Conservation (phyloP, 23 tunicate species). For the Trididemnum nubilum region DNA sequence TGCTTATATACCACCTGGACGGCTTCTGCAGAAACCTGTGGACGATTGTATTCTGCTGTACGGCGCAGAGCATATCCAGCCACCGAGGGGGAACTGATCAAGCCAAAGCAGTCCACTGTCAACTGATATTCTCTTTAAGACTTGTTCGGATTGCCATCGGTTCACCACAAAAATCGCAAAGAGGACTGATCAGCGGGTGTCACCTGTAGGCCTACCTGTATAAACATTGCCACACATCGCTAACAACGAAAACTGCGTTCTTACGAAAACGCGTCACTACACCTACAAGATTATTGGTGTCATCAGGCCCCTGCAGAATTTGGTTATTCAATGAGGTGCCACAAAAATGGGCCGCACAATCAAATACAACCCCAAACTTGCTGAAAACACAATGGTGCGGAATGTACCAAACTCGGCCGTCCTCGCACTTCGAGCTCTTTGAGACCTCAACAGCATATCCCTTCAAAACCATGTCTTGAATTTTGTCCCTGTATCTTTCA, state of each 20-base stretch:
- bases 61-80: neutral
- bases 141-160: slow-evolving; percentile 12
- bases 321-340: slow-evolving; percentile 17
- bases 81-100: slow-evolving; percentile 5
- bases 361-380: slow-evolving; percentile 15
- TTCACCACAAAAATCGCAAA: slow-evolving; percentile 26
- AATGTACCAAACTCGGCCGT: slow-evolving; percentile 5
- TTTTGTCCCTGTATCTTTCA: slow-evolving; percentile 13
- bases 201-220: slow-evolving; percentile 13
- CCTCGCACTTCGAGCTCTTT: neutral
- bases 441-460: slow-evolving; percentile 13
- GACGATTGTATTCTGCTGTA: neutral
- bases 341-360: slow-evolving; percentile 6
- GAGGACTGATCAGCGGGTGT: neutral
- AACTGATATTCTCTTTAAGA: neutral
- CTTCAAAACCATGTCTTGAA: neutral
- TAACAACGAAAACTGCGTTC: slow-evolving; percentile 5
- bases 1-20: neutral
- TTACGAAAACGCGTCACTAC: slow-evolving; percentile 16
- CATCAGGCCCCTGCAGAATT: slow-evolving; percentile 16
- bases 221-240: slow-evolving; percentile 20
- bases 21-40: neutral
- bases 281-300: slow-evolving; percentile 15
- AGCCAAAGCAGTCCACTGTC: slow-evolving; percentile 30
- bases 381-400: slow-evolving; percentile 5